phyloP scores from a whole-genome alignment of 2,797 vertebrate species.

The Rhinophrynus dorsalis region DNA sequence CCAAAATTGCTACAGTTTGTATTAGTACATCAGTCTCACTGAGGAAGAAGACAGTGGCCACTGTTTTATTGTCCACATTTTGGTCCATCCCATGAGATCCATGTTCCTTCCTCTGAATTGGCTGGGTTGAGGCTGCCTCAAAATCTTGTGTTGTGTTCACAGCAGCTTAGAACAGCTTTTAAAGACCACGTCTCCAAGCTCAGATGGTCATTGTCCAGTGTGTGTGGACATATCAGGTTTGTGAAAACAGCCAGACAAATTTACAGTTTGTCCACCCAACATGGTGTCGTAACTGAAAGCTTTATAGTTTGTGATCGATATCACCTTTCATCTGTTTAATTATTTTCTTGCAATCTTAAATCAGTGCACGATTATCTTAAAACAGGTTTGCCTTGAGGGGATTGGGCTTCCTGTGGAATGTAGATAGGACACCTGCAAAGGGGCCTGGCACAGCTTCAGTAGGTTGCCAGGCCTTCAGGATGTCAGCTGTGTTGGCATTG shows the following conservation, averaged over 20 bases:
- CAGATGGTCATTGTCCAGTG: not conserved
- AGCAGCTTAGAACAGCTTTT: not conserved
- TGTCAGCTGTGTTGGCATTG: conserved; percentile 78
- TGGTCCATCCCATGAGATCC: not conserved
- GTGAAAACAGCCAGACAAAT: not conserved
- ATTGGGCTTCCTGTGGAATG: conserved; percentile 92
- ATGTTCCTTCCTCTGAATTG: not conserved
- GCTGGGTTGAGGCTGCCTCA: too few relatives aligned
- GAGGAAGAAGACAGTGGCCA: too few relatives aligned
- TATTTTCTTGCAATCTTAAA: not conserved
- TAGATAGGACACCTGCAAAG: conserved; percentile 91
- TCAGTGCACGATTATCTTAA: conserved; percentile 62
- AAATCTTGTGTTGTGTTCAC: not conserved
- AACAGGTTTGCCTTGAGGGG: conserved; percentile 90
- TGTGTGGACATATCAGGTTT: not conserved
- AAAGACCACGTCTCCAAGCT: not conserved
- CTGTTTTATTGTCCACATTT: not conserved
- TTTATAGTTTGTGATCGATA: not conserved
- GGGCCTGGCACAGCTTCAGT: conserved; percentile 87
- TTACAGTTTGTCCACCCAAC: not conserved
- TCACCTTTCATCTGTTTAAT: not conserved
- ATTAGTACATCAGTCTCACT: too few relatives aligned
- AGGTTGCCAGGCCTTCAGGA: conserved; percentile 93
- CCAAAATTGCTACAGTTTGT: too few relatives aligned
- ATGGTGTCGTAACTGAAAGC: not conserved